These are phyloP conservation scores for Amphipoea oculea DNA, from an alignment of 2,888 invertebrate species.

Conservation along the genomic window DNA sequence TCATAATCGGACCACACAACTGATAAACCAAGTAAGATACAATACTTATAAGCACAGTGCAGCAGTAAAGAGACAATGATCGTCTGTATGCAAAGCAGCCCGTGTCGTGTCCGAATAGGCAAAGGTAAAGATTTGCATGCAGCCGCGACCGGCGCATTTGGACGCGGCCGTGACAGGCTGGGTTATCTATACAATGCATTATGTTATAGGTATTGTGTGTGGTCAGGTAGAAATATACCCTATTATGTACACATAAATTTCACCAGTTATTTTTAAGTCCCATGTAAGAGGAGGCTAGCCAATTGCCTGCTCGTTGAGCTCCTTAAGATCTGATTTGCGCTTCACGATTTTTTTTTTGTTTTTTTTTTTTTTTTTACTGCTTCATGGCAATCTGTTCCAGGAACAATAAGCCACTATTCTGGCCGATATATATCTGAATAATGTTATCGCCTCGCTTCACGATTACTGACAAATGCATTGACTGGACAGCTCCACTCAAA, in stretches of 20 bases:
- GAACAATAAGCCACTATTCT: too few species aligned
- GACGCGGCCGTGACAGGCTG: slow-evolving; percentile 16
- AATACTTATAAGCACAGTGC: neutral
- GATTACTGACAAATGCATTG: too few species aligned
- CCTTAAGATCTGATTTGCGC: too few species aligned
- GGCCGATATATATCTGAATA: too few species aligned
- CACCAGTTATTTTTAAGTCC: neutral
- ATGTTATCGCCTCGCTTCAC: too few species aligned
- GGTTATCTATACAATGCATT: neutral
- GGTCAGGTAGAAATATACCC: too few species aligned
- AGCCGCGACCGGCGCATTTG: slow-evolving; percentile 21
- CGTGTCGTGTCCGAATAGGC: slow-evolving; percentile 27
- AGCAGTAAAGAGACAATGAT: slow-evolving; percentile 18
- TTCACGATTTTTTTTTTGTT: too few species aligned
- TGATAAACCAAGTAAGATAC: neutral
- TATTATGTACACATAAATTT: neutral
- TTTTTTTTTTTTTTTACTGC: too few species aligned
- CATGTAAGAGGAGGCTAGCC: too few species aligned
- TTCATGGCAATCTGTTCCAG: too few species aligned
- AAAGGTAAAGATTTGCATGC: slow-evolving; percentile 48
- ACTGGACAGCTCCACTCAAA: too few species aligned
- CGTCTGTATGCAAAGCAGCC: slow-evolving; percentile 51
- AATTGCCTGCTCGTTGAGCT: too few species aligned
- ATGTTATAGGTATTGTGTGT: neutral
- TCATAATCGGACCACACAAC: slow-evolving; percentile 41